Evolutionary conservation across 2,113 vertebrate species (phyloP).

Genomic region (Sphyrna mokarran): DNA sequence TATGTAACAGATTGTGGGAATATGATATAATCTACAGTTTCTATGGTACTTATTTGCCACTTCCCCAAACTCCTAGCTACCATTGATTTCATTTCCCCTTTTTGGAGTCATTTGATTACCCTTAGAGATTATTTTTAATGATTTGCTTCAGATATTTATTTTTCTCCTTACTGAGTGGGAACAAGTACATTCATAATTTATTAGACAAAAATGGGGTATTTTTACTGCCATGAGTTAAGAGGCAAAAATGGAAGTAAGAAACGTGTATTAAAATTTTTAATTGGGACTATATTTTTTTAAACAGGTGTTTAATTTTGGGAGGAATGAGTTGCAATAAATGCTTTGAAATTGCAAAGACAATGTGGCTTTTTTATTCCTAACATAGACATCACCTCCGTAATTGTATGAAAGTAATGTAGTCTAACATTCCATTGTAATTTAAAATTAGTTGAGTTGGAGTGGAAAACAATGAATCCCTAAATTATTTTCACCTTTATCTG

Average conservation of each 20-base stretch:
- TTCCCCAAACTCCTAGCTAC: background rate
- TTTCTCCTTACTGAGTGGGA: background rate
- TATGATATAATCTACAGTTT: background rate
- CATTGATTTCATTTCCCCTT: background rate
- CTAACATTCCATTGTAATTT: background rate
- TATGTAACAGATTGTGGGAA: background rate
- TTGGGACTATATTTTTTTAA: no score
- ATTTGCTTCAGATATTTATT: background rate
- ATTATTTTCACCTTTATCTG: background rate
- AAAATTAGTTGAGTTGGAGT: background rate
- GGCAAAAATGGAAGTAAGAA: background rate
- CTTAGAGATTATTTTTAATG: background rate
- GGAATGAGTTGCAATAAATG: background rate
- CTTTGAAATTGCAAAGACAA: background rate
- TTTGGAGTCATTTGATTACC: background rate
- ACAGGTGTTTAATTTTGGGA: background rate
- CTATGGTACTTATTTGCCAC: background rate
- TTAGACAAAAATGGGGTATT: background rate
- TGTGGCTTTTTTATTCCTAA: background rate
- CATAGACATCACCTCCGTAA: background rate
- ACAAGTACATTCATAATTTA: background rate
- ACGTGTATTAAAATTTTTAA: no score
- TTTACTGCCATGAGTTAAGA: background rate
- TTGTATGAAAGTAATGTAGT: background rate
- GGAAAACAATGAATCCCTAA: background rate